Conservation (phyloP, 2,113 vertebrate species). For the Bos javanicus region DNA sequence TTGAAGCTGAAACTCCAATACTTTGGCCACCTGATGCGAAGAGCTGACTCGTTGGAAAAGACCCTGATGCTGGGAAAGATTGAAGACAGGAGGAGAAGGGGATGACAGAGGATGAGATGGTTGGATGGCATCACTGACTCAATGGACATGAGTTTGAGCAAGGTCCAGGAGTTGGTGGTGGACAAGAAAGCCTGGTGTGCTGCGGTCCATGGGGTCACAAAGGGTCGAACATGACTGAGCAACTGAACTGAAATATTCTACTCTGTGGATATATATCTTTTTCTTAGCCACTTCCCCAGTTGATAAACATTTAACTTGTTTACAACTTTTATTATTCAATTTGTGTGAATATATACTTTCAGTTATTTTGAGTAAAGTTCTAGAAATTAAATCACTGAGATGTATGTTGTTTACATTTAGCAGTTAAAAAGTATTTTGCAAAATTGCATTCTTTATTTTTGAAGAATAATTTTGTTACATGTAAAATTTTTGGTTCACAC, state of each 20-base stretch:
- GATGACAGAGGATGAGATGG: background rate
- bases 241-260: background rate
- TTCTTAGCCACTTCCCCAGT: background rate
- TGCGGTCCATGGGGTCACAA: background rate
- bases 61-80: background rate
- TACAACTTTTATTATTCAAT: background rate
- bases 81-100: background rate
- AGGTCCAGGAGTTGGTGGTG: background rate
- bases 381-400: background rate
- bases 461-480: background rate
- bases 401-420: background rate
- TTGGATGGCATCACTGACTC: background rate
- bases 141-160: background rate
- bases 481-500: background rate
- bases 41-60: background rate
- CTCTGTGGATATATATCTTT: background rate
- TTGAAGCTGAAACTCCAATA: background rate
- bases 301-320: background rate
- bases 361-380: background rate
- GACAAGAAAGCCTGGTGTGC: background rate
- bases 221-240: fast-evolving
- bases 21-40: background rate
- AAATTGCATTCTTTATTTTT: background rate
- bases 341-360: background rate
- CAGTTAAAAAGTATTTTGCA: background rate